Evolutionary conservation across 2,888 invertebrate species (phyloP).

Genomic region (Pyrgus malvae): DNA sequence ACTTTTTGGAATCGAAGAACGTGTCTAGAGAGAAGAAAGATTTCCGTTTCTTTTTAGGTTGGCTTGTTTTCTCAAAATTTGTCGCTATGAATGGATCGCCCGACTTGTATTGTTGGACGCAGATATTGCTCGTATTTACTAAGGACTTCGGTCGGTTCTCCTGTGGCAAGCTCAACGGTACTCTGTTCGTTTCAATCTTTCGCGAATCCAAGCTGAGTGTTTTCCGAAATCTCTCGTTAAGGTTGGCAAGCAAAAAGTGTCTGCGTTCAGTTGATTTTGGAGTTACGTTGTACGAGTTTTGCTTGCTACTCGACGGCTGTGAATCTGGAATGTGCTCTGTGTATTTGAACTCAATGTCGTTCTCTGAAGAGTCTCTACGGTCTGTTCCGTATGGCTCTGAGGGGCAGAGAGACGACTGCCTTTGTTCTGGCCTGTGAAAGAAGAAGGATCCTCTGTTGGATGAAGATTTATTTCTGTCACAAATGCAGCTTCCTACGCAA

Average conservation of each 20-base stretch:
- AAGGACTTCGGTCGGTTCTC: conserved; percentile 72
- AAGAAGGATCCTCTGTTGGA: conserved; percentile 71
- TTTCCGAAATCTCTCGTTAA: conserved; percentile 75
- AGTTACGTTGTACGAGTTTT: conserved; percentile 68
- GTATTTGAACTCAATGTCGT: conserved; percentile 75
- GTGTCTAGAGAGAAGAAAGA: conserved; percentile 79
- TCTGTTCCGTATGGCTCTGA: conserved; percentile 55
- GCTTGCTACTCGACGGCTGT: conserved; percentile 71
- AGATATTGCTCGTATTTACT: conserved; percentile 68
- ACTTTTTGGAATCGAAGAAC: conserved; percentile 75
- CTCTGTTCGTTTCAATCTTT: conserved; percentile 67
- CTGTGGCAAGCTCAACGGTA: conserved; percentile 59
- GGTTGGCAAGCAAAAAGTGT: conserved; percentile 66
- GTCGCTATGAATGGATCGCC: conserved; percentile 55
- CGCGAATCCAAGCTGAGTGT: conserved; percentile 76
- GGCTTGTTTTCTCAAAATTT: conserved; percentile 65
- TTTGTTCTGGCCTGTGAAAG: conserved; percentile 66
- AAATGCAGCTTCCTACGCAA: conserved; percentile 68
- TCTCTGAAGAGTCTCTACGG: conserved; percentile 63
- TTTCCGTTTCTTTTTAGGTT: conserved; percentile 74
- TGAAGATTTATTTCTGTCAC: conserved; percentile 62
- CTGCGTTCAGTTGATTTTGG: conserved; percentile 73
- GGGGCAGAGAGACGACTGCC: conserved; percentile 54
- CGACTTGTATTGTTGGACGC: conserved; percentile 59
- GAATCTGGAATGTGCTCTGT: conserved; percentile 70